phyloP scores from a whole-genome alignment of 2,113 vertebrate genomes.

The Macquaria australasica region DNA sequence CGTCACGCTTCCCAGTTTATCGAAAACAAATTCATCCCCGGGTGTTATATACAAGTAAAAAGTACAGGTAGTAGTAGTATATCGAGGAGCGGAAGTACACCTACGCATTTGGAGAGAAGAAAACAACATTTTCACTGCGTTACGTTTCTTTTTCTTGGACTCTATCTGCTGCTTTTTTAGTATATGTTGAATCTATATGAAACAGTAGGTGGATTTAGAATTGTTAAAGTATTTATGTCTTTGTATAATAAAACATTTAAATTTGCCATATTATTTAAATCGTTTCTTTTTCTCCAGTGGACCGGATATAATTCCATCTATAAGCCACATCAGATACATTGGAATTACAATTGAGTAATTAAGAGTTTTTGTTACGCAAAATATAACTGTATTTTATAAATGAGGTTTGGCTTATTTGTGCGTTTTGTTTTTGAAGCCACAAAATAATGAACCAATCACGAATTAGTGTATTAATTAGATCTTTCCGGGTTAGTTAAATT shows the following conservation, averaged over 20 bases:
- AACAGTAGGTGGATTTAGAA: conserved; percentile 59
- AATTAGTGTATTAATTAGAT: background rate
- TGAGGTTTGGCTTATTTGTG: background rate
- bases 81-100: conserved; percentile 81
- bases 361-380: background rate
- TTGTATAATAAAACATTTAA: conserved; percentile 16
- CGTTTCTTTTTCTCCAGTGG: background rate
- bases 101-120: conserved; percentile 77
- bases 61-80: conserved; percentile 85
- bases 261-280: background rate
- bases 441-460: background rate
- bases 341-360: background rate
- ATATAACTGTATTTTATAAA: background rate
- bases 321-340: background rate
- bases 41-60: conserved; percentile 85
- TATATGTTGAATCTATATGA: conserved; percentile 45
- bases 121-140: conserved; percentile 36
- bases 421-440: background rate
- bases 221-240: conserved; percentile 5
- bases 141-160: conserved; percentile 35
- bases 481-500: background rate
- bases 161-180: conserved; percentile 41
- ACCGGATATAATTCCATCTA: conserved; percentile 3
- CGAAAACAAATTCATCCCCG: conserved; percentile 92
- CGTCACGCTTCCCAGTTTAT: conserved; percentile 92